Conservation (phyloP, 2,888 invertebrate genomes). For the Agonopterix arenella region DNA sequence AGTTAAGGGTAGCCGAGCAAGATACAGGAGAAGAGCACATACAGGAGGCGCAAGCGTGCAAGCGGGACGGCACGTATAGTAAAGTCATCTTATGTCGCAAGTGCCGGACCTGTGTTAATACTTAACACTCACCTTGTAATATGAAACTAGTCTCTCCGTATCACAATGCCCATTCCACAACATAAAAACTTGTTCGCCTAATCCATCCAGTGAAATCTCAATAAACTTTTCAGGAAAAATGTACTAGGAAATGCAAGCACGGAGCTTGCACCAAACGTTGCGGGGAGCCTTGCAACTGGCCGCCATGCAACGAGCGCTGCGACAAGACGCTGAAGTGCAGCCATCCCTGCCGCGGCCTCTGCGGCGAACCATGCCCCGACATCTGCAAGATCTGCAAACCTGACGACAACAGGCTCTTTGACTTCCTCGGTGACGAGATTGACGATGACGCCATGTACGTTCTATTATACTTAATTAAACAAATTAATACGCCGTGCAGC, state of each 20-base stretch:
- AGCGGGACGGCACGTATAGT: too few relatives aligned
- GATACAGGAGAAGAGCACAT: too few relatives aligned
- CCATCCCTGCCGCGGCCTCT: slow-evolving; percentile 82
- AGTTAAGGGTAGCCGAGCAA: too few relatives aligned
- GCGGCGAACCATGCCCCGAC: slow-evolving; percentile 82
- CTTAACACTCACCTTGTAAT: too few relatives aligned
- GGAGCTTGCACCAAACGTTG: slow-evolving; percentile 62
- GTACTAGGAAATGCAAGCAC: slow-evolving; percentile 64
- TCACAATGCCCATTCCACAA: too few relatives aligned
- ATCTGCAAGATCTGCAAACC: slow-evolving; percentile 76
- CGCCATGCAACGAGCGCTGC: slow-evolving; percentile 63
- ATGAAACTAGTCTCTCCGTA: too few relatives aligned
- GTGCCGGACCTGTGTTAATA: too few relatives aligned
- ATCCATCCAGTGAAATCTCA: not conserved
- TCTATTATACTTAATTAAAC: not conserved
- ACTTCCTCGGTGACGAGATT: slow-evolving; percentile 47
- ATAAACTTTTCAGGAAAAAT: slow-evolving; percentile 40
- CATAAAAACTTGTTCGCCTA: too few relatives aligned
- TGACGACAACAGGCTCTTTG: slow-evolving; percentile 53
- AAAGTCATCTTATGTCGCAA: too few relatives aligned
- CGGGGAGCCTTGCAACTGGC: slow-evolving; percentile 55
- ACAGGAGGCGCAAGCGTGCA: too few relatives aligned
- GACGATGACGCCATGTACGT: slow-evolving; percentile 69
- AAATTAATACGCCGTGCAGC: slow-evolving; percentile 48
- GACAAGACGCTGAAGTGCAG: slow-evolving; percentile 57